phyloP scores from a whole-genome alignment of 2,113 vertebrate genomes.

The Istiophorus platypterus region DNA sequence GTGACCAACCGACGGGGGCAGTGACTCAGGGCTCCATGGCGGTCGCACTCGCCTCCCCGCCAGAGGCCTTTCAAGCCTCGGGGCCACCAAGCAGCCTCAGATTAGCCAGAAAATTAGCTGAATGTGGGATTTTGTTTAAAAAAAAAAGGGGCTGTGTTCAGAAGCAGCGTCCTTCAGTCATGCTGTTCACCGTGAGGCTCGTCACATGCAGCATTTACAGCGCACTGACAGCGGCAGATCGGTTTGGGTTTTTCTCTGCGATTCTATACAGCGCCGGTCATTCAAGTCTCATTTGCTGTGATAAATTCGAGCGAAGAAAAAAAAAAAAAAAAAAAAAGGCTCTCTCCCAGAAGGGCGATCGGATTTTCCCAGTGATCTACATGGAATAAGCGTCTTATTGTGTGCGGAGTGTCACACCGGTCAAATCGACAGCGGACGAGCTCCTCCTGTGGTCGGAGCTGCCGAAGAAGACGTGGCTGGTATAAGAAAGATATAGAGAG shows the following conservation, averaged over 20 bases:
- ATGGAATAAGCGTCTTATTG: not conserved
- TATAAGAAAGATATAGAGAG: not conserved
- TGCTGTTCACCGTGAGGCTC: slow-evolving; percentile 6
- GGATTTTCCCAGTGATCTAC: not conserved
- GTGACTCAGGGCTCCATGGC: slow-evolving; percentile 3
- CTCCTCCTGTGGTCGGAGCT: not conserved
- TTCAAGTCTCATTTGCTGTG: slow-evolving; percentile 21
- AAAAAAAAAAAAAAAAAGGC: no score
- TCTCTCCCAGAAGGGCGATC: no score
- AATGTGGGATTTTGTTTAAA: slow-evolving; percentile 57
- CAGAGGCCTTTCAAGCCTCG: slow-evolving; percentile 28
- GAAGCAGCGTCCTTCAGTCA: slow-evolving; percentile 35
- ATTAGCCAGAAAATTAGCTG: slow-evolving; percentile 63
- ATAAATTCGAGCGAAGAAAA: not conserved
- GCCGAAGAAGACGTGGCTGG: not conserved
- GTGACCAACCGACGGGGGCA: slow-evolving; percentile 18
- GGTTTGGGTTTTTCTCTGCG: not conserved
- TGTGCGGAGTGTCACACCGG: not conserved
- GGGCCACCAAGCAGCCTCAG: slow-evolving; percentile 45
- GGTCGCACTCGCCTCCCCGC: slow-evolving; percentile 43
- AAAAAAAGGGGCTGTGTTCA: slow-evolving; percentile 43
- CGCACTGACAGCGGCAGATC: slow-evolving; percentile 29
- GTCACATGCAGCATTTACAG: slow-evolving; percentile 59
- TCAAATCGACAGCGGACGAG: not conserved
- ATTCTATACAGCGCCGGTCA: slow-evolving; percentile 12